phyloP scores from a whole-genome alignment of 2,113 vertebrate species.

The Excalfactoria chinensis region DNA sequence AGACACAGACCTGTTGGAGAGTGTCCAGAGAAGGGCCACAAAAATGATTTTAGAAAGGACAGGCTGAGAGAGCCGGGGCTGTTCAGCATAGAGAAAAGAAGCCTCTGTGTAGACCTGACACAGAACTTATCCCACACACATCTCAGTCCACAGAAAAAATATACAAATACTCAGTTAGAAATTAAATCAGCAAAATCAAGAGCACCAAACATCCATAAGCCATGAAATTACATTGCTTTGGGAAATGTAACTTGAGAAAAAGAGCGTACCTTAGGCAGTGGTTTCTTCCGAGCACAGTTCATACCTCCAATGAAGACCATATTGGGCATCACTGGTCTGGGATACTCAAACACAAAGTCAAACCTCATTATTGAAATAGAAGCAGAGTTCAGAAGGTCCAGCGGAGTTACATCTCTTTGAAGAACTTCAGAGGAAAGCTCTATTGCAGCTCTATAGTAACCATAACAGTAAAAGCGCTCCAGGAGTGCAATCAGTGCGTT shows the following conservation, averaged over 20 bases:
- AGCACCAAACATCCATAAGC: neutral
- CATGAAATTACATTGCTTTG: neutral
- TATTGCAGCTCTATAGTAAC: slow-evolving; percentile 71
- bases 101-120: no score
- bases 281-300: slow-evolving; percentile 56
- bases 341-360: slow-evolving; percentile 85
- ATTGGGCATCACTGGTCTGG: slow-evolving; percentile 88
- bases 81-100: no score
- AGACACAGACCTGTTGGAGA: no score
- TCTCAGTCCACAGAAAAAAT: no score
- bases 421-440: slow-evolving; percentile 75
- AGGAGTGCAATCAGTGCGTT: slow-evolving; percentile 78
- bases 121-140: no score
- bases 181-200: no score
- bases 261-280: neutral
- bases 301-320: slow-evolving; percentile 84
- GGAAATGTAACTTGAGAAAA: neutral
- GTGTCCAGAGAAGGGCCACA: no score
- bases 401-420: slow-evolving; percentile 73
- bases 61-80: no score
- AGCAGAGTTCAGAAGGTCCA: slow-evolving; percentile 69
- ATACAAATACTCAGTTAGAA: no score
- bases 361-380: slow-evolving; percentile 84
- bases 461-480: slow-evolving; percentile 75
- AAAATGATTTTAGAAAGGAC: no score